A percentile compares a stretch with the other conserved stretches of the same genome.
Evolutionary conservation across 2,113 vertebrate genomes (phyloP).

Genomic region (Mormyrus iriodes): DNA sequence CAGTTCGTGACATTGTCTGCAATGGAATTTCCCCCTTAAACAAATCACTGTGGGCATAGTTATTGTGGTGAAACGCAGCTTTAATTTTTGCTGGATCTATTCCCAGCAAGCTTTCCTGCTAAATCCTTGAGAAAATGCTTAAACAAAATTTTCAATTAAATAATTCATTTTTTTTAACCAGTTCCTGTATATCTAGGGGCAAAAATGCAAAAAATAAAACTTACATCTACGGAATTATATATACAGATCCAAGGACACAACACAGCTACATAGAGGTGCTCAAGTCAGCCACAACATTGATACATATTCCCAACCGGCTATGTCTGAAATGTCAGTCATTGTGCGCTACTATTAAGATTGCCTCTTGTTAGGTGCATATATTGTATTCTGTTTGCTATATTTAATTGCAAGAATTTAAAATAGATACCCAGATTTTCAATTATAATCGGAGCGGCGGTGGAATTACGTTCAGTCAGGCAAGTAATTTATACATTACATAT

Average conservation of each 20-base stretch:
- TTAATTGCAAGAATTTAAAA: neutral
- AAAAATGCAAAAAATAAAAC: no score
- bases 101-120: neutral
- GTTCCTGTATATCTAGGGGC: no score
- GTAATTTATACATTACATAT: neutral
- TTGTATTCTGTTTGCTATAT: neutral
- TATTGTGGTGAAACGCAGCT: neutral
- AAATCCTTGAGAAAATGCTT: no score
- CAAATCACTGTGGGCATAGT: neutral
- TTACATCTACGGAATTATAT: neutral
- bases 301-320: neutral
- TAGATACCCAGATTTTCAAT: neutral
- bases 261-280: neutral
- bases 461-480: neutral
- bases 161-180: no score
- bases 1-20: no score
- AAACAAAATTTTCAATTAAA: no score
- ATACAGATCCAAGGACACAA: neutral
- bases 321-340: neutral
- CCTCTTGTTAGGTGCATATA: neutral
- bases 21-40: neutral
- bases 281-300: neutral
- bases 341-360: neutral
- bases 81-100: neutral
- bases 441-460: neutral